A percentile compares a stretch with the other conserved stretches of the same genome.
These are phyloP conservation scores for Temnothorax curvispinosus DNA, from an alignment of 1,140 invertebrate species.

Conservation along the genomic window DNA sequence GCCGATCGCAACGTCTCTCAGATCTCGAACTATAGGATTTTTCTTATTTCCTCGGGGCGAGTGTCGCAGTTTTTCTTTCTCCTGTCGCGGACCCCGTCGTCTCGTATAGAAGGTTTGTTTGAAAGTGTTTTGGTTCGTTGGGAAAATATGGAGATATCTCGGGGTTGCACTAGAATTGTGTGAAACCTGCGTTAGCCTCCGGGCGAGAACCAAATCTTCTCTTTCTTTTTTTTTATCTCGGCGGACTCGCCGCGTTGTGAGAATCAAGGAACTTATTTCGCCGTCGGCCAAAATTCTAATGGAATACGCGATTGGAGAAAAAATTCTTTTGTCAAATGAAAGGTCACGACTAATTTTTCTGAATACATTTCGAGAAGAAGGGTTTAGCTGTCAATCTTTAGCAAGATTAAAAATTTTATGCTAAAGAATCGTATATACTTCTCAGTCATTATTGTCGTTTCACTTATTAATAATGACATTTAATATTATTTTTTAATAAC, in stretches of 20 bases:
- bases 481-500: not conserved
- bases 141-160: constrained; percentile 80
- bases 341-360: constrained; percentile 46
- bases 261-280: constrained; percentile 10
- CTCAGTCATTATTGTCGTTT: not conserved
- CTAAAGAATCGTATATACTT: not conserved
- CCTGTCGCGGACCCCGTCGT: constrained; percentile 41
- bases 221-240: constrained; percentile 40
- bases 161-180: constrained; percentile 53
- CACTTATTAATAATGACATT: not conserved
- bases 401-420: not conserved
- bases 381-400: constrained; percentile 4
- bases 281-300: constrained; percentile 60
- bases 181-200: constrained; percentile 33
- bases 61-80: constrained; percentile 57
- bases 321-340: constrained; percentile 41
- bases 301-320: constrained; percentile 50
- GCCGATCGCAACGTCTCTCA: constrained; percentile 55
- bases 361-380: constrained; percentile 23
- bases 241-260: not conserved
- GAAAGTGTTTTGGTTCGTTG: constrained; percentile 78
- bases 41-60: constrained; percentile 62
- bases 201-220: constrained; percentile 15
- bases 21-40: constrained; percentile 72
- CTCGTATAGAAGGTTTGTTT: constrained; percentile 68